A percentile compares a stretch with the other conserved stretches of the same genome.
Conservation (phyloP, 1,140 invertebrate species). For the Drosophila sulfurigaster region DNA sequence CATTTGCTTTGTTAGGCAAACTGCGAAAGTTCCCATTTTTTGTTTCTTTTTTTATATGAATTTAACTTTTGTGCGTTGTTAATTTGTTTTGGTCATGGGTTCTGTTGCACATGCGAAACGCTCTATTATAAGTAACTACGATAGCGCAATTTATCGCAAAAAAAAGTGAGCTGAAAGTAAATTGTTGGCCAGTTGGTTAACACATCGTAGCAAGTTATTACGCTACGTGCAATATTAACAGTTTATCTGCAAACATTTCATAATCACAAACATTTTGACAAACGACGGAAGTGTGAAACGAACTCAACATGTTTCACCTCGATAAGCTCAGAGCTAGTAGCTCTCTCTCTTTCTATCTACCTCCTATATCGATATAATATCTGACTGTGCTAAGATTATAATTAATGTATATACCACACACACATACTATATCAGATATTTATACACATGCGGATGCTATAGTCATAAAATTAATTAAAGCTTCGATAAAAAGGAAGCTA, state of each 20-base stretch:
- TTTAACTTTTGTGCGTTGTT: not conserved
- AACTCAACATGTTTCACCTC: conserved; percentile 8
- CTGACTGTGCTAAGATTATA: not conserved
- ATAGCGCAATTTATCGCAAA: conserved; percentile 32
- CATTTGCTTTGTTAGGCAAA: conserved; percentile 24
- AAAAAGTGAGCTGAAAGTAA: not conserved
- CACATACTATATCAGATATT: no score
- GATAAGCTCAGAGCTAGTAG: conserved; percentile 8
- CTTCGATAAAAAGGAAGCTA: not conserved
- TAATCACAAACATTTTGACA: conserved; percentile 33
- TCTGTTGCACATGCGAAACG: conserved; percentile 23
- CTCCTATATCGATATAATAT: not conserved
- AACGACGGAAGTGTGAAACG: conserved; percentile 33
- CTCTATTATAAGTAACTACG: conserved; percentile 6
- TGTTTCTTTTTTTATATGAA: not conserved
- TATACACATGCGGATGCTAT: not conserved
- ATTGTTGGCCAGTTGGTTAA: conserved; percentile 22
- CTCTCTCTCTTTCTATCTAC: no score
- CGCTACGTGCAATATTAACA: conserved; percentile 26
- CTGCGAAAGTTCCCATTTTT: not conserved
- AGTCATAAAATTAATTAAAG: conserved; percentile 19
- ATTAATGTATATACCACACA: not conserved
- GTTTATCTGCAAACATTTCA: conserved; percentile 28
- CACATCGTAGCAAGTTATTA: conserved; percentile 3
- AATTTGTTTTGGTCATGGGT: conserved; percentile 34